Evolutionary conservation across 1,140 invertebrate genomes (phyloP).

Genomic region (Rhynchophorus ferrugineus): DNA sequence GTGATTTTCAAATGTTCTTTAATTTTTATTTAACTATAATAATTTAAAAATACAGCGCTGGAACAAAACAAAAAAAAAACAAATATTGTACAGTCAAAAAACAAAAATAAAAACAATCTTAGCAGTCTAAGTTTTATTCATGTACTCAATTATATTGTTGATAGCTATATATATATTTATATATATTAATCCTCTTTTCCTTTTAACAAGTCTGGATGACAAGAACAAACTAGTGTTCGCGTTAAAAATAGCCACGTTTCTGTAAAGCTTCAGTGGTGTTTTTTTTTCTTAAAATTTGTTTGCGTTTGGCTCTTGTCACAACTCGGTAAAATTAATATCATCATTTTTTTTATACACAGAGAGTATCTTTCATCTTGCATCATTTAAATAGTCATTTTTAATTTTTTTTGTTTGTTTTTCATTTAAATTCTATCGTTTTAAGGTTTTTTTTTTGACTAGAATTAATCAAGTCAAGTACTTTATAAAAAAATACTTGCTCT

Average conservation of each 20-base stretch:
- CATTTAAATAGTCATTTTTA: conserved; percentile 8
- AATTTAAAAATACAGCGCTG: conserved; percentile 35
- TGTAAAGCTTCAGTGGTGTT: no score
- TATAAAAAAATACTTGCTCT: conserved; percentile 30
- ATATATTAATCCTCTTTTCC: background rate
- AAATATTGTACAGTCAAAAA: conserved; percentile 26
- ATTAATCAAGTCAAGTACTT: conserved; percentile 27
- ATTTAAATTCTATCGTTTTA: conserved; percentile 22
- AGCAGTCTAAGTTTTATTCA: conserved; percentile 29
- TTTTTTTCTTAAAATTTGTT: background rate
- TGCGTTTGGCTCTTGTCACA: background rate
- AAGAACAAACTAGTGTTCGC: background rate
- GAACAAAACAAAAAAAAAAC: conserved; percentile 28
- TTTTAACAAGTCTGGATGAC: background rate
- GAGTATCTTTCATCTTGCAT: conserved; percentile 4
- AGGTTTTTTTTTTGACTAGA: conserved; percentile 29
- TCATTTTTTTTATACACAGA: conserved; percentile 27
- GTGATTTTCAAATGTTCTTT: conserved; percentile 13
- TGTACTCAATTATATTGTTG: conserved; percentile 14
- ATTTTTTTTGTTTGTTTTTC: conserved; percentile 23
- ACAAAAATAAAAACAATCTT: conserved; percentile 31
- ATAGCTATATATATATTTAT: conserved; percentile 17
- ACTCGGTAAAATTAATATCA: conserved; percentile 20
- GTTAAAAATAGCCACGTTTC: background rate
- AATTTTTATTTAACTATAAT: conserved; percentile 33